Base-by-base conservation (phyloP, 2,113 vertebrate species). In the Vulpes lagopus region DNA sequence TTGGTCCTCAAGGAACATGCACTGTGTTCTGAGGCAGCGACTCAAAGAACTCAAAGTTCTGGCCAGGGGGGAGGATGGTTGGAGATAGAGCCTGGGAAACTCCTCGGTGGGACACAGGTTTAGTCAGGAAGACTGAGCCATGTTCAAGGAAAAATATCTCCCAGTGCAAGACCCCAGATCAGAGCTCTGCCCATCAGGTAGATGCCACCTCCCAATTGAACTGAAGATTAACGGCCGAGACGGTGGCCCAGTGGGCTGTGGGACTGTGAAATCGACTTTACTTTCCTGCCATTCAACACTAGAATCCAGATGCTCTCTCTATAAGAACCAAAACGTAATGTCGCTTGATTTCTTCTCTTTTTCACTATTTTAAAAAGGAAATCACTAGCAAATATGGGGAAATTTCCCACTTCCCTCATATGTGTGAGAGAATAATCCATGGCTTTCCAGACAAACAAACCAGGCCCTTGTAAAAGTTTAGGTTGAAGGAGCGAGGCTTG, bases 321-420 rank as follows among this genome's bases (percentile, higher is more conserved):
- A 10, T 20, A 65, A 76, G 64, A 38, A 76, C 20, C 22, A 59
- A 88, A 91, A 55, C 15, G 4, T 5, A 32, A 35, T 74, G 22
- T 7, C 25, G 81, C 38, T 71, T 38, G 27, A 51, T 9, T 59
- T 12, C 2, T 8, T 57, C 67, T 25, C 0, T 71, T 8, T 74
- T 69, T 27, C 17, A 55, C 10, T 57, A 35, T 78, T 92, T 88
- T 88, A 88, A 88, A 35, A 92, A 89, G 17, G 16, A 89, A 96
- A 86, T 91, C 12, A 71, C 27, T 79, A 67, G 71, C 4, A 90
- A 81, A 25, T 73, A 15, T 22, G 62, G 27, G 30, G 79, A 65
- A 91, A 43, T 16, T 59, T 71, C 10, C 35, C 11, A 60, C 35
- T 93, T 55, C 59, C 8, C 23, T 81, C 2, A 32, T 64, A 3